Conservation (phyloP, 1,140 invertebrate species). For the Coenobita brevimanus region DNA sequence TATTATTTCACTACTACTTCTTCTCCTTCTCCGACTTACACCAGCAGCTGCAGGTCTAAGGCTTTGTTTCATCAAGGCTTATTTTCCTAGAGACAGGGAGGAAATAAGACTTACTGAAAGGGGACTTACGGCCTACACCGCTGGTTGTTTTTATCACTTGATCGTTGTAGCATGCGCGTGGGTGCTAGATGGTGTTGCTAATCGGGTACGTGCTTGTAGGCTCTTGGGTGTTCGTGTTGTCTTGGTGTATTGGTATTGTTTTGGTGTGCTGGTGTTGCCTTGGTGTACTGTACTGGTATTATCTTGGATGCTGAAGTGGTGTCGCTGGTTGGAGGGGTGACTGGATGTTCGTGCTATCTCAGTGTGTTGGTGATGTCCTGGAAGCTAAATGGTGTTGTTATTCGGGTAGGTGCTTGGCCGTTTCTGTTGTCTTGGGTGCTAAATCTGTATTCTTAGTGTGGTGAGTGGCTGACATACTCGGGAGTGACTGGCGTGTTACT, state of each 20-base stretch:
- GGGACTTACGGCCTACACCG: conserved; percentile 39
- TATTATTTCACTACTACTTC: too few species aligned
- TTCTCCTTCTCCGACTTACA: conserved; percentile 1
- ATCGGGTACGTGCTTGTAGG: background rate
- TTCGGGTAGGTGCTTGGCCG: too few species aligned
- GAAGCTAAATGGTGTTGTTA: too few species aligned
- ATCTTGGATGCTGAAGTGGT: too few species aligned
- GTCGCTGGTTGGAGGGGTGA: too few species aligned
- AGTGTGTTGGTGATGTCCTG: too few species aligned
- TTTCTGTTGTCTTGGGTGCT: too few species aligned
- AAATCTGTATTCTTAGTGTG: too few species aligned
- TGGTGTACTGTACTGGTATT: background rate
- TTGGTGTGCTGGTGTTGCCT: background rate
- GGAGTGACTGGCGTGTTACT: too few species aligned
- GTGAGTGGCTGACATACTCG: too few species aligned
- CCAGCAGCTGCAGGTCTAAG: conserved; percentile 51
- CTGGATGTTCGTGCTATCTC: too few species aligned
- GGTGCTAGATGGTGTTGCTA: background rate
- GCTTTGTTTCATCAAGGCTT: conserved; percentile 58
- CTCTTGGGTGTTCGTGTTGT: background rate
- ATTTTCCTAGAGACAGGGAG: conserved; percentile 61
- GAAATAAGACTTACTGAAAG: conserved; percentile 59
- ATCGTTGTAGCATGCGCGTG: background rate
- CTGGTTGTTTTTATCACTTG: background rate
- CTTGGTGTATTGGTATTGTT: background rate